Conservation (phyloP, 2,113 vertebrate genomes). For the Semnopithecus entellus region DNA sequence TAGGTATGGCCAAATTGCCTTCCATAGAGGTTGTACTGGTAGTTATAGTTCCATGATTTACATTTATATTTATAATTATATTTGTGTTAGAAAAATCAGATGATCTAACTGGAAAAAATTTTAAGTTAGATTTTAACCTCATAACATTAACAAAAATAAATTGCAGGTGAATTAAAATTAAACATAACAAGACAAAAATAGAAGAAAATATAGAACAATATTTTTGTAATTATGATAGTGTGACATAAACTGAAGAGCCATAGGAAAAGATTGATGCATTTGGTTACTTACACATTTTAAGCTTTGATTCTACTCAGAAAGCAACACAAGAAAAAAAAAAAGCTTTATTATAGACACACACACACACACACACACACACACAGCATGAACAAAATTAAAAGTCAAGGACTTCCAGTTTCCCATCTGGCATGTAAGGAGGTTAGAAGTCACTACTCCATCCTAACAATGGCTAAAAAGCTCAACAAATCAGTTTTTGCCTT, state of each 20-base stretch:
- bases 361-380: neutral
- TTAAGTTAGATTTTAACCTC: neutral
- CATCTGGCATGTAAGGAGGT: neutral
- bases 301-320: no score
- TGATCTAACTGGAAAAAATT: neutral
- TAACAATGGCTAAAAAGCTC: neutral
- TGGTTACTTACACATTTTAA: neutral
- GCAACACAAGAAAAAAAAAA: neutral
- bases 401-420: neutral
- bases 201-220: neutral
- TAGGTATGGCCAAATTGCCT: neutral
- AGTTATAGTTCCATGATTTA: neutral
- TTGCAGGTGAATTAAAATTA: neutral
- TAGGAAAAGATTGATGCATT: neutral
- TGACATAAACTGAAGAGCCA: neutral
- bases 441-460: neutral
- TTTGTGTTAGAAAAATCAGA: neutral
- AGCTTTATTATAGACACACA: neutral
- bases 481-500: neutral
- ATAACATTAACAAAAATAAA: neutral
- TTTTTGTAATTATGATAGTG: neutral
- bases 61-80: neutral
- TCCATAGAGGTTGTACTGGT: neutral
- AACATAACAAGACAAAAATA: neutral
- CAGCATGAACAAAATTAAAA: neutral